These are phyloP conservation scores for Drosophila baimaii DNA, from an alignment of 1,140 invertebrate species.

Conservation along the genomic window DNA sequence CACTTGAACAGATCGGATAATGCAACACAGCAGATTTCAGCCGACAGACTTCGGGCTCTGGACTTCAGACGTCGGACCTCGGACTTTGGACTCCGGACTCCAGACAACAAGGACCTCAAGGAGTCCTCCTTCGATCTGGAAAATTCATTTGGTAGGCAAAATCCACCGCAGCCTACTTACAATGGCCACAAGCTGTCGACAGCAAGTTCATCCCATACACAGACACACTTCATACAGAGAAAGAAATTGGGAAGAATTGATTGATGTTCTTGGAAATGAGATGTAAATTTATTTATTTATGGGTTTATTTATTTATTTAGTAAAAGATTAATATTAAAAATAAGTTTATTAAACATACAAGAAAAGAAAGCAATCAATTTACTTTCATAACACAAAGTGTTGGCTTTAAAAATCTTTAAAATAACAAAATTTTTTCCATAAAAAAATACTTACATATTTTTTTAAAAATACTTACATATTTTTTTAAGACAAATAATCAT, in stretches of 20 bases:
- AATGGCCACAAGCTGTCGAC: slow-evolving; percentile 68
- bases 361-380: too few relatives aligned
- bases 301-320: too few relatives aligned
- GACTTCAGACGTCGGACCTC: slow-evolving; percentile 1
- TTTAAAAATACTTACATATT: background rate
- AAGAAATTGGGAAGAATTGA: too few relatives aligned
- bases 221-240: background rate
- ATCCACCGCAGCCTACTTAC: slow-evolving; percentile 46
- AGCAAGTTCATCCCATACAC: slow-evolving; percentile 26
- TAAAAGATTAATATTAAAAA: background rate
- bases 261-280: too few relatives aligned
- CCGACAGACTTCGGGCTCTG: slow-evolving; percentile 15
- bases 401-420: too few relatives aligned
- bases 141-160: slow-evolving; percentile 30
- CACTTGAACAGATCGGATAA: slow-evolving; percentile 31
- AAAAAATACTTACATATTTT: background rate
- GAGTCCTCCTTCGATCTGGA: slow-evolving; percentile 17
- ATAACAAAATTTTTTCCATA: too few relatives aligned
- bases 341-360: too few relatives aligned
- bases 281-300: background rate
- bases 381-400: background rate
- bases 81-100: slow-evolving; percentile 7
- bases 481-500: background rate
- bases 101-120: background rate
- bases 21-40: slow-evolving; percentile 11